These are phyloP conservation scores for Rhagonycha lutea DNA, from an alignment of 2,888 invertebrate species.

Conservation along the genomic window DNA sequence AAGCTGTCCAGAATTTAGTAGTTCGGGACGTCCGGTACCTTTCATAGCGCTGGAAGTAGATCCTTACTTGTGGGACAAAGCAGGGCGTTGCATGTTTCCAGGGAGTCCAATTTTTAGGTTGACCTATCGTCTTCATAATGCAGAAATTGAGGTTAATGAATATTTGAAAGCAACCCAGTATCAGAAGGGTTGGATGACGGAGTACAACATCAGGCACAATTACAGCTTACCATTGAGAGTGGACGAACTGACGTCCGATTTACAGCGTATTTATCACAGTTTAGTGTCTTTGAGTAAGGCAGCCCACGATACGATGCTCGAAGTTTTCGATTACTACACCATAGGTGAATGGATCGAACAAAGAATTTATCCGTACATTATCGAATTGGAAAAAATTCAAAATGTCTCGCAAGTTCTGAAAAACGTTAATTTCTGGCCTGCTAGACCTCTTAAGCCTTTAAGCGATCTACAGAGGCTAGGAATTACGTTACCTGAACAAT, in stretches of 20 bases:
- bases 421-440: constrained; percentile 61
- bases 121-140: constrained; percentile 54
- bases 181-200: constrained; percentile 68
- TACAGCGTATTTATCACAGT: constrained; percentile 63
- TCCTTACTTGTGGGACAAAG: constrained; percentile 65
- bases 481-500: constrained; percentile 43
- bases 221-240: constrained; percentile 70
- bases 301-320: constrained; percentile 61
- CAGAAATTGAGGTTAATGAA: constrained; percentile 53
- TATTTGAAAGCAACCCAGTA: constrained; percentile 48
- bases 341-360: constrained; percentile 71
- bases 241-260: constrained; percentile 63
- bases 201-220: constrained; percentile 70
- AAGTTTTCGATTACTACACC: constrained; percentile 64
- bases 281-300: constrained; percentile 59
- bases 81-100: constrained; percentile 67
- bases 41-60: constrained; percentile 64
- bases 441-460: constrained; percentile 61
- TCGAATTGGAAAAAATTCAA: constrained; percentile 60
- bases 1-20: constrained; percentile 58
- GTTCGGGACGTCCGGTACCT: constrained; percentile 45
- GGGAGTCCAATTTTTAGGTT: constrained; percentile 62
- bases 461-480: constrained; percentile 57
- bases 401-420: constrained; percentile 59
- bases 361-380: constrained; percentile 61